Base-by-base conservation (phyloP, 2,888 invertebrate genomes). In the Tenthredo scrophulariae region DNA sequence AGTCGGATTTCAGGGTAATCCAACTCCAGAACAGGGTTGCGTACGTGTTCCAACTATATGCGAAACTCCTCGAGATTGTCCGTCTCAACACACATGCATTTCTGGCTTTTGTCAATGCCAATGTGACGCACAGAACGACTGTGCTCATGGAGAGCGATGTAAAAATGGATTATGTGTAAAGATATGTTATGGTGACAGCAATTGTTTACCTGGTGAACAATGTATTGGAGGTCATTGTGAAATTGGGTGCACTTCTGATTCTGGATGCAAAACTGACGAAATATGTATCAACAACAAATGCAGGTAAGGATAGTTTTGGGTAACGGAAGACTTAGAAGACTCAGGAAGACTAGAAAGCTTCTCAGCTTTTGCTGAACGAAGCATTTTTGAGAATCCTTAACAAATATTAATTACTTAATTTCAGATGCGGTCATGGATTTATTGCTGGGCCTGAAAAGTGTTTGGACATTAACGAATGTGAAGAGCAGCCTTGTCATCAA, bases 151-250 rank as follows among this genome's bases (percentile, higher is more conserved):
- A 18, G 98, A 98, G 94, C 95, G 97, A 86, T 98, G 98, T 90
- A 95, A 95, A 86, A 96, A 97, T 89, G 96, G 95, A 87, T 95
- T 96, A 87, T 98, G 98, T 90, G 95, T 96, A 29, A 98, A 98
- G 94, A 96, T 98, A 54, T 98, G 98, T 92, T 98, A 97, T 91
- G 96, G 97, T 13, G 98, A 98, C 91, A 97, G 97, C 90, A 98
- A 98, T 91, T 98, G 98, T 90, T 94, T 98, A 89, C 97, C 97
- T 2, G 98, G 98, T 79, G 98, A 98, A 94, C 96, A 98, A 85
- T 98, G 98, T 89, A 96, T 96, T 87, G 96, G 96, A 86, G 98
- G 98, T 84, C 95, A 96, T 67, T 98, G 98, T 90, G 95, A 97
- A 90, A 95, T 96, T 2, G 98, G 98, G 7, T 98, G 98, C 91